A percentile compares a stretch with the other conserved stretches of the same genome.
These are phyloP conservation scores for Megastigmus dorsalis DNA, from an alignment of 2,888 invertebrate species.

Conservation along the genomic window DNA sequence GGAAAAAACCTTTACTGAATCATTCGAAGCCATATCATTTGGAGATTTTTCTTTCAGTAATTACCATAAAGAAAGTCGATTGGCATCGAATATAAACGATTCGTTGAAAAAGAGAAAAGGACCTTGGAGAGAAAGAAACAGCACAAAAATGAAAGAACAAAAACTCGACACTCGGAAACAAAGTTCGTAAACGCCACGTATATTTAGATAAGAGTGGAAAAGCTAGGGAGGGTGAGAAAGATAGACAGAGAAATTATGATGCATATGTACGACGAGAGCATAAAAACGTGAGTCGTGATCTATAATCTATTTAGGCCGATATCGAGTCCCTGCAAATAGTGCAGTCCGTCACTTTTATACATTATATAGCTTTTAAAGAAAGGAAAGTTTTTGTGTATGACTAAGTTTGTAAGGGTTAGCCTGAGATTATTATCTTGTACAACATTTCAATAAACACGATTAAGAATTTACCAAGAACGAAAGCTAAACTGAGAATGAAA, in stretches of 20 bases:
- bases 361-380: too few species aligned
- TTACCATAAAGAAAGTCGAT: too few species aligned
- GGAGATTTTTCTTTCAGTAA: neutral
- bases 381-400: too few species aligned
- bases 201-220: neutral
- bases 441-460: too few species aligned
- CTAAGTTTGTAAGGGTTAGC: too few species aligned
- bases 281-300: slow-evolving; percentile 28
- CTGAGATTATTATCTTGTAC: too few species aligned
- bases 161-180: slow-evolving; percentile 12
- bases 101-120: too few species aligned
- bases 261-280: neutral
- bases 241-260: slow-evolving; percentile 9
- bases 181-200: slow-evolving; percentile 5
- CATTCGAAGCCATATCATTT: neutral
- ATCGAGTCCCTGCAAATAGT: slow-evolving; percentile 36
- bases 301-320: slow-evolving; percentile 40
- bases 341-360: too few species aligned
- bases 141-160: neutral
- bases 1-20: slow-evolving; percentile 6
- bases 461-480: too few species aligned
- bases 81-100: too few species aligned
- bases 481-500: too few species aligned
- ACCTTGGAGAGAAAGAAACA: too few species aligned
- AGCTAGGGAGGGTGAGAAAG: neutral